These are phyloP conservation scores for Dicrurus megarhynchus DNA, from an alignment of 2,113 vertebrate species.

Conservation along the genomic window DNA sequence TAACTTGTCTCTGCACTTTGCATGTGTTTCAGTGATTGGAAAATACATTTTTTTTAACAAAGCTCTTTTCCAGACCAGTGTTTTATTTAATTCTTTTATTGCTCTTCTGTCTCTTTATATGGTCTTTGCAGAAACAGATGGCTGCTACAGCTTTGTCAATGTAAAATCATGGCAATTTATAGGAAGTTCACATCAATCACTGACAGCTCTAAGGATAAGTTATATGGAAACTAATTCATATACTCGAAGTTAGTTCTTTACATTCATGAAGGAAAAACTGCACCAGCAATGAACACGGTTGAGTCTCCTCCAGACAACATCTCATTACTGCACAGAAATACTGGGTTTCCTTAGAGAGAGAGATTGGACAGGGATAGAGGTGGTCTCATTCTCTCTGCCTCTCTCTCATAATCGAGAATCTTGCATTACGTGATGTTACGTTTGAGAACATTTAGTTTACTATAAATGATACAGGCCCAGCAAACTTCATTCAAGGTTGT, in stretches of 20 bases:
- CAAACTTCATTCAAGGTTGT: background rate
- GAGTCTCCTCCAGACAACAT: background rate
- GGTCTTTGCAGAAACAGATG: background rate
- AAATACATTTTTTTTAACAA: constrained; percentile 74
- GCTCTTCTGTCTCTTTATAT: background rate
- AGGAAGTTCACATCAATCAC: background rate
- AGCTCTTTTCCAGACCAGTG: constrained; percentile 32
- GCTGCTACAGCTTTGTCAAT: background rate
- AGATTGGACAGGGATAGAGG: background rate
- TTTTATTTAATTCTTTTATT: constrained; percentile 36
- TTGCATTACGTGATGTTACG: background rate
- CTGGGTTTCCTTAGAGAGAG: background rate
- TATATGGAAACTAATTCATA: background rate
- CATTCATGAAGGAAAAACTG: background rate
- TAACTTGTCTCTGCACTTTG: constrained; percentile 78
- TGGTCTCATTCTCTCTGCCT: background rate
- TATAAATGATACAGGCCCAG: background rate
- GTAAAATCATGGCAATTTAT: background rate
- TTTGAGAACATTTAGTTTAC: background rate
- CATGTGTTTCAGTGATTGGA: constrained; percentile 74
- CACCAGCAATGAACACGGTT: background rate
- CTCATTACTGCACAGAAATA: background rate
- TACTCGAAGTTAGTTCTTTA: background rate
- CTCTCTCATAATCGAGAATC: background rate
- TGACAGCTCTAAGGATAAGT: background rate